A percentile compares a stretch with the other conserved stretches of the same genome.
Conservation (phyloP, 2,888 invertebrate species). For the Lithophane semibrunnea region DNA sequence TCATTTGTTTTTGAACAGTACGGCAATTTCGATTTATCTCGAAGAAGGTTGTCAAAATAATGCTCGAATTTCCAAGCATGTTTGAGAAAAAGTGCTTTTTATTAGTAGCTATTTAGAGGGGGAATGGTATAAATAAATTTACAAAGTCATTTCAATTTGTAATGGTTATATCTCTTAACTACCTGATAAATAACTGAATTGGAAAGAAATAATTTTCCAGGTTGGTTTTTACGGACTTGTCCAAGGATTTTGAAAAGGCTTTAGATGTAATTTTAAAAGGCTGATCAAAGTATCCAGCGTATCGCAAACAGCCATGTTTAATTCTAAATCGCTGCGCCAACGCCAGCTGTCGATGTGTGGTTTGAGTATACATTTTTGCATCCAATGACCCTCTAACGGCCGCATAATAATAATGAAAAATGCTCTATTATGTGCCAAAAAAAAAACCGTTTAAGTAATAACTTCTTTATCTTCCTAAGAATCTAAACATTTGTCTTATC, state of each 20-base stretch:
- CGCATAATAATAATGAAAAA: background rate
- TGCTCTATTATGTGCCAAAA: background rate
- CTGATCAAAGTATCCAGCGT: background rate
- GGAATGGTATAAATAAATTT: too few relatives aligned
- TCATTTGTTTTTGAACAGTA: too few relatives aligned
- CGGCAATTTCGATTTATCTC: too few relatives aligned
- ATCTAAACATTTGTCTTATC: slow-evolving; percentile 29
- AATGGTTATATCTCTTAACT: background rate
- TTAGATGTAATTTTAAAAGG: background rate
- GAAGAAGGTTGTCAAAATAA: too few relatives aligned
- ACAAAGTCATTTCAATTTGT: too few relatives aligned
- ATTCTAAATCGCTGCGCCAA: background rate
- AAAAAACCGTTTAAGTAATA: slow-evolving; percentile 13
- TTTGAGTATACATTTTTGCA: background rate
- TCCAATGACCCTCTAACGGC: background rate
- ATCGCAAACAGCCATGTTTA: too few relatives aligned
- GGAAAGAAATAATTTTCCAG: background rate
- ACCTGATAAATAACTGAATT: background rate
- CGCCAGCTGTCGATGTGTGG: background rate
- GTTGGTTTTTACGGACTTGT: background rate
- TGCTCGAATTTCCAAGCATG: too few relatives aligned
- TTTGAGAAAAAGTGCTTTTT: too few relatives aligned
- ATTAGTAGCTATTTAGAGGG: too few relatives aligned
- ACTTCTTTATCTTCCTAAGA: slow-evolving; percentile 46
- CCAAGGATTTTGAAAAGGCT: too few relatives aligned